A percentile compares a stretch with the other conserved stretches of the same genome.
These are phyloP conservation scores for Samia ricini DNA, from an alignment of 1,140 invertebrate genomes.

Conservation along the genomic window DNA sequence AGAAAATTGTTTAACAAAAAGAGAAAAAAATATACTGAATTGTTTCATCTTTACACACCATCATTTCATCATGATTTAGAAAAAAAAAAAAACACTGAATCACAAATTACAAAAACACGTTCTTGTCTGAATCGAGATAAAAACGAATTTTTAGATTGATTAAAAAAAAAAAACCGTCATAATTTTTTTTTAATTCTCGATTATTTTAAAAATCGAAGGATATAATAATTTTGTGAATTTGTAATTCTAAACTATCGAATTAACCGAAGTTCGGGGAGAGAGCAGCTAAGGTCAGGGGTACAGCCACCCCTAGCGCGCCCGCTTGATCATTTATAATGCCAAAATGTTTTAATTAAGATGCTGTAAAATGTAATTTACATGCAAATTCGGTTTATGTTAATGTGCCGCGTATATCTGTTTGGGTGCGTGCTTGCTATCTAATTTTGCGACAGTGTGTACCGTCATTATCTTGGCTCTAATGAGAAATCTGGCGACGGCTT, in stretches of 20 bases:
- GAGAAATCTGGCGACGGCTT: conserved; percentile 76
- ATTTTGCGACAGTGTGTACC: conserved; percentile 76
- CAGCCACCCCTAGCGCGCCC: conserved; percentile 43
- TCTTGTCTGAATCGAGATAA: too few relatives aligned
- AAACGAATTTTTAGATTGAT: not conserved
- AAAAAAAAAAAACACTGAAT: too few relatives aligned
- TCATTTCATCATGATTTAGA: too few relatives aligned
- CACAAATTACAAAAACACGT: too few relatives aligned
- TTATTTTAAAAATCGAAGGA: not conserved
- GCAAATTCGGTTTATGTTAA: conserved; percentile 80
- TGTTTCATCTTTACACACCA: too few relatives aligned
- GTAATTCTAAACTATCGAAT: conserved; percentile 52
- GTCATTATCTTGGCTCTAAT: conserved; percentile 77
- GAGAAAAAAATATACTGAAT: too few relatives aligned
- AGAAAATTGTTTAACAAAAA: too few relatives aligned
- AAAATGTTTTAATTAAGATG: conserved; percentile 80
- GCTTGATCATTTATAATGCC: conserved; percentile 79
- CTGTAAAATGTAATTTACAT: conserved; percentile 80
- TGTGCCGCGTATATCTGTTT: conserved; percentile 76
- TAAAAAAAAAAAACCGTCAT: not conserved
- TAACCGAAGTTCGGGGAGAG: conserved; percentile 32
- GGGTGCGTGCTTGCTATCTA: conserved; percentile 75
- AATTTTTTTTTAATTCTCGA: not conserved
- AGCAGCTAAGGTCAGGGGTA: conserved; percentile 53
- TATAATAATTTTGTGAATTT: not conserved